Conservation (phyloP, 2,888 invertebrate genomes). For the Lochmaea crataegi region DNA sequence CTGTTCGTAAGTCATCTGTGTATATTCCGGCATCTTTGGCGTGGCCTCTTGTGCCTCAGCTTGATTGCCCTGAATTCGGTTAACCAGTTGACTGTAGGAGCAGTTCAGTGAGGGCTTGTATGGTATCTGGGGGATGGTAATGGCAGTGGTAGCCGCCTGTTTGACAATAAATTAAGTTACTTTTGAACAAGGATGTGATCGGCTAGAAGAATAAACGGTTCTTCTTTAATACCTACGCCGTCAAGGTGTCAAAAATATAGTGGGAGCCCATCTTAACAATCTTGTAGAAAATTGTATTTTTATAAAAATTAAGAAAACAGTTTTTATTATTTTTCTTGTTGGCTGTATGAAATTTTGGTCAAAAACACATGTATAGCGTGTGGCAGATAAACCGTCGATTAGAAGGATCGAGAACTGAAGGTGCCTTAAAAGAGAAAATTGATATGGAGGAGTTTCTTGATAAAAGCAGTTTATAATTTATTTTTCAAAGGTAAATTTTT, state of each 20-base stretch:
- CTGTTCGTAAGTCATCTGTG: slow-evolving; percentile 58
- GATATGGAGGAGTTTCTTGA: too few species aligned
- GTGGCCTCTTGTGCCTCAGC: slow-evolving; percentile 32
- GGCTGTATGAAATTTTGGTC: too few species aligned
- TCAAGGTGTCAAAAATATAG: not conserved
- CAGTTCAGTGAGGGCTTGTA: slow-evolving; percentile 89
- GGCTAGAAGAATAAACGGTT: slow-evolving; percentile 9
- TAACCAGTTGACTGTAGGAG: slow-evolving; percentile 88
- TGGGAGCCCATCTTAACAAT: too few species aligned
- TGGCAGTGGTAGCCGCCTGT: slow-evolving; percentile 44
- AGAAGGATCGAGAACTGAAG: too few species aligned
- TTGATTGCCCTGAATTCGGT: slow-evolving; percentile 79
- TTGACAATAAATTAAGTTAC: slow-evolving; percentile 48
- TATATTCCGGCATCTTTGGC: slow-evolving; percentile 35
- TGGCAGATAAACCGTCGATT: too few species aligned
- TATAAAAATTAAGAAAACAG: too few species aligned
- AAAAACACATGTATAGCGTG: too few species aligned
- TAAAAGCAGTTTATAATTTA: too few species aligned
- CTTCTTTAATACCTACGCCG: not conserved
- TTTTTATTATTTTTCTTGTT: too few species aligned
- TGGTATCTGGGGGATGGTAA: slow-evolving; percentile 68
- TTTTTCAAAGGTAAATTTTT: too few species aligned
- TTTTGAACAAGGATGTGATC: slow-evolving; percentile 36
- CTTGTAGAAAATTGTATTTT: too few species aligned
- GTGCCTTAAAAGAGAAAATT: too few species aligned